These are phyloP conservation scores for Penaeus japonicus DNA, from an alignment of 1,140 invertebrate species.

Conservation along the genomic window DNA sequence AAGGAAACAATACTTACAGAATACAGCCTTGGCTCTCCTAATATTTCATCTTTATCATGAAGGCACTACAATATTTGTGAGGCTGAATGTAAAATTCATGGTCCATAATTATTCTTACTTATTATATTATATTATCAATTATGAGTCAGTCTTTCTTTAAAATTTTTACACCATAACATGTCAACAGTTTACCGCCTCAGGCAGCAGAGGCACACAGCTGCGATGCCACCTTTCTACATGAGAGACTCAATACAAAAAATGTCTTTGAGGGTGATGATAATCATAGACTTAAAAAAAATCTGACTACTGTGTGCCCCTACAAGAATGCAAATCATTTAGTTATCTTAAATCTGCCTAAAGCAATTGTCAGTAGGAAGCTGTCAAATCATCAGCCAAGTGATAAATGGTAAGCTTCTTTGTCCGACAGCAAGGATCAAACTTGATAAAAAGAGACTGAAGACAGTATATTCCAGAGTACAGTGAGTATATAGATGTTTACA, in stretches of 20 bases:
- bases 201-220: not conserved
- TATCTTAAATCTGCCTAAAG: not conserved
- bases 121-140: constrained; percentile 14
- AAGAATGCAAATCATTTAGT: not conserved
- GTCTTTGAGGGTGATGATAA: not conserved
- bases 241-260: too few relatives aligned
- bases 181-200: constrained; percentile 15
- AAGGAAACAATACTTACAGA: not conserved
- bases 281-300: not conserved
- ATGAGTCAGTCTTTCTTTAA: constrained; percentile 8
- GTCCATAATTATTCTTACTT: constrained; percentile 33
- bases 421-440: constrained; percentile 29
- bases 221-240: too few relatives aligned
- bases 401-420: constrained; percentile 37
- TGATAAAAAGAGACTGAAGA: not conserved
- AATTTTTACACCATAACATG: constrained; percentile 10
- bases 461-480: too few relatives aligned
- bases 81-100: constrained; percentile 45
- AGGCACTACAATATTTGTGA: constrained; percentile 53
- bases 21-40: constrained; percentile 38
- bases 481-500: too few relatives aligned
- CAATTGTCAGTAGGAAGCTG: constrained; percentile 35
- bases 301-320: not conserved
- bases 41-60: constrained; percentile 39
- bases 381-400: constrained; percentile 40